Evolutionary conservation across 2,113 vertebrate species (phyloP).

Genomic region (Burhinus oedicnemus): DNA sequence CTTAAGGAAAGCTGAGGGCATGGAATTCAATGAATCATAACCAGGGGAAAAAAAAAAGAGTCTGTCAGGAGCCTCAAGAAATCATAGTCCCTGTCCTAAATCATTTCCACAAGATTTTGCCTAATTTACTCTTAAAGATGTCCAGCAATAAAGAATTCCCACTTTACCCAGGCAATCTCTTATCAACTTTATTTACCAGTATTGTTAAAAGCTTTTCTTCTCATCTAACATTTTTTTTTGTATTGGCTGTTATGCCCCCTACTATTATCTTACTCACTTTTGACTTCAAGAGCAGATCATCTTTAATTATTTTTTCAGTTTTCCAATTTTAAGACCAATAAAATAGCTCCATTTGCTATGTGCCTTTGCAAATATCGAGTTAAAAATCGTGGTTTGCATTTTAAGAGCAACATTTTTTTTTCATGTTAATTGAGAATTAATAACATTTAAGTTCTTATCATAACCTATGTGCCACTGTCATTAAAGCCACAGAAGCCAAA

Average conservation of each 20-base stretch:
- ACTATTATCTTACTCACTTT: neutral
- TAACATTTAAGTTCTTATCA: neutral
- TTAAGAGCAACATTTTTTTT: neutral
- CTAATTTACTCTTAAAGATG: neutral
- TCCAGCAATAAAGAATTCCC: neutral
- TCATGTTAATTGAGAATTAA: neutral
- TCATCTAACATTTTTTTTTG: neutral
- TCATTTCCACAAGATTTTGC: neutral
- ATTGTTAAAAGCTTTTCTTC: neutral
- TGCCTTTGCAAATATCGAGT: neutral
- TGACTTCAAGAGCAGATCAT: neutral
- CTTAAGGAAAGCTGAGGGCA: neutral
- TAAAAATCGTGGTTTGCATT: neutral
- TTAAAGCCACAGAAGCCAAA: neutral
- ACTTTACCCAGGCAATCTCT: neutral
- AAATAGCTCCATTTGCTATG: neutral
- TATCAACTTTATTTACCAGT: neutral
- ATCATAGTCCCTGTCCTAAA: neutral
- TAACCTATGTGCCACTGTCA: neutral
- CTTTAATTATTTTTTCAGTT: neutral
- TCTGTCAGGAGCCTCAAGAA: neutral
- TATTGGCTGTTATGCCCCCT: neutral
- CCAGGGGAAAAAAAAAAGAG: rapidly evolving
- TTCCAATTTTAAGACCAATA: neutral
- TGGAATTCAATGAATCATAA: neutral